Evolutionary conservation across 2,113 vertebrate species (phyloP).

Genomic region (Stegastes partitus): DNA sequence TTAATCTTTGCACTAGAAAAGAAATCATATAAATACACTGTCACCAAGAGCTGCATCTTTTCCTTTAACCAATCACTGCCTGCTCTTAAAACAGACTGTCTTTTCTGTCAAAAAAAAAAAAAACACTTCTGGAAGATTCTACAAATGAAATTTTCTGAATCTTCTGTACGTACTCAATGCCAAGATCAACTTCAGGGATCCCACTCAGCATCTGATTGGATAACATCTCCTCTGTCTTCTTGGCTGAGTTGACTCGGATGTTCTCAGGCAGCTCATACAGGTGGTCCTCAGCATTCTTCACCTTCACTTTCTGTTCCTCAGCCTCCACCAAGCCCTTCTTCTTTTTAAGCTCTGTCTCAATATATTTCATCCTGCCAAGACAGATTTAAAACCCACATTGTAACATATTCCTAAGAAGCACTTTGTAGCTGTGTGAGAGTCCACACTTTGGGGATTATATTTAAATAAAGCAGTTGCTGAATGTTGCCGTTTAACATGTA

Average conservation of each 20-base stretch:
- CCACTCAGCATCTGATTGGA: slow-evolving; percentile 99
- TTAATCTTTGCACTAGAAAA: slow-evolving; percentile 94
- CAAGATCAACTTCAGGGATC: slow-evolving; percentile 97
- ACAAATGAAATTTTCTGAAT: not conserved
- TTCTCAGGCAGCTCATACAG: slow-evolving; percentile 96
- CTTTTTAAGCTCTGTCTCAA: slow-evolving; percentile 98
- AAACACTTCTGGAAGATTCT: not conserved
- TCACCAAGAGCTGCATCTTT: not conserved
- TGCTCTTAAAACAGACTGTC: not conserved
- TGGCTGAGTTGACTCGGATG: slow-evolving; percentile 95
- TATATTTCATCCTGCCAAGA: slow-evolving; percentile 96
- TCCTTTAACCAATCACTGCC: not conserved
- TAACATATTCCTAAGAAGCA: not conserved
- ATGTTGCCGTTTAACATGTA: not conserved
- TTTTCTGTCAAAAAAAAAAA: not conserved
- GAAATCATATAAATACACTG: not conserved
- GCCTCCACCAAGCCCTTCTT: slow-evolving; percentile 95
- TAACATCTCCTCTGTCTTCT: slow-evolving; percentile 98
- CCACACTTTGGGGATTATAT: not conserved
- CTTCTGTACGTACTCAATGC: slow-evolving; percentile 90
- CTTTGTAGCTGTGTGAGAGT: not conserved
- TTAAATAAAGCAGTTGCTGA: not conserved
- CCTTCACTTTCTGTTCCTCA: slow-evolving; percentile 93
- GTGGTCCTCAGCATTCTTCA: slow-evolving; percentile 95
- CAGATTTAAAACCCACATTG: not conserved